Conservation (phyloP, 1,140 invertebrate genomes). For the Caenorhabditis latens region DNA sequence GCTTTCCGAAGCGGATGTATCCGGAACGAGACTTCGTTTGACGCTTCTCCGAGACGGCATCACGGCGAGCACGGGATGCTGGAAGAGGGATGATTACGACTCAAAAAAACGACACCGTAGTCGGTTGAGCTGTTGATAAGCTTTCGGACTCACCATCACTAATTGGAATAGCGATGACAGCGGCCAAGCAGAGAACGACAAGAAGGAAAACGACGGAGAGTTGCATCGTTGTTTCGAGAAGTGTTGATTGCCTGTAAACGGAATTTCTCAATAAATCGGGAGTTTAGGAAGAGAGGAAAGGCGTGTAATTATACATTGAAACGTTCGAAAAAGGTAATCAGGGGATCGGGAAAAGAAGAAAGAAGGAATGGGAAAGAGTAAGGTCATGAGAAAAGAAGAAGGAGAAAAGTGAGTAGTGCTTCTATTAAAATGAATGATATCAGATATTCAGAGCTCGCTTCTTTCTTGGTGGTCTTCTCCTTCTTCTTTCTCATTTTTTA, state of each 20-base stretch:
- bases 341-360: not conserved
- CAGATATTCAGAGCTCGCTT: slow-evolving; percentile 3
- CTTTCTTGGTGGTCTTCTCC: slow-evolving; percentile 22
- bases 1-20: slow-evolving; percentile 43
- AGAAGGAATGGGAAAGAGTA: not conserved
- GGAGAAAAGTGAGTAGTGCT: not conserved
- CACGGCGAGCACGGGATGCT: slow-evolving; percentile 41
- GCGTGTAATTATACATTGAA: slow-evolving; percentile 11
- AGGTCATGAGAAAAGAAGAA: slow-evolving; percentile 23
- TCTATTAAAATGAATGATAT: not conserved
- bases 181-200: slow-evolving; percentile 41
- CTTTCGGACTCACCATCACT: not conserved
- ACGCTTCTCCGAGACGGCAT: slow-evolving; percentile 37
- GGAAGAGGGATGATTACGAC: not conserved
- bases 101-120: too few relatives aligned
- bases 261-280: not conserved
- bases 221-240: not conserved
- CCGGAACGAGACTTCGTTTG: slow-evolving; percentile 40
- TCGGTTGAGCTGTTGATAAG: too few relatives aligned
- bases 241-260: slow-evolving; percentile 26
- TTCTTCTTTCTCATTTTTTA: not conserved
- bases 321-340: not conserved
- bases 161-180: slow-evolving; percentile 23
- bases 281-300: not conserved
- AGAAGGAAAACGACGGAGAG: slow-evolving; percentile 41